Evolutionary conservation across 37 sponge, comb jelly and placozoan genomes (phyloP).

Genomic region (Ephydatia muelleri): DNA sequence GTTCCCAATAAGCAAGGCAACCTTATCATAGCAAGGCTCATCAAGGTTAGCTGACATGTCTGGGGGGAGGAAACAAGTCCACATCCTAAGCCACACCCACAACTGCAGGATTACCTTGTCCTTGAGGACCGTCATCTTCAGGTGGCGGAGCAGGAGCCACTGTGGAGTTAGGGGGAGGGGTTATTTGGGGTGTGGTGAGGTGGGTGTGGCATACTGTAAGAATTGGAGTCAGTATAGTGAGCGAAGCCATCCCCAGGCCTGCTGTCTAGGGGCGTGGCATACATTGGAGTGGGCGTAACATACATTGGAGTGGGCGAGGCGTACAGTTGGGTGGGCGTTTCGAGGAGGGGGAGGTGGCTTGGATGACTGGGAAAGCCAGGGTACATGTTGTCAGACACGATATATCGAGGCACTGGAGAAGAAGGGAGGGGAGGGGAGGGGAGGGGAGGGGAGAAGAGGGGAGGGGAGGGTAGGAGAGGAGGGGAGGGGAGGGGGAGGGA

Average conservation of each 20-base stretch:
- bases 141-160: not conserved
- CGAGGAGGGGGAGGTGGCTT: not conserved
- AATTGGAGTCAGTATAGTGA: not conserved
- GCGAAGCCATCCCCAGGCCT: not conserved
- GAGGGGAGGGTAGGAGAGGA: not conserved
- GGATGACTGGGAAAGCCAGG: not conserved
- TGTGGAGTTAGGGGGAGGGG: too few species aligned
- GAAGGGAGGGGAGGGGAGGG: not conserved
- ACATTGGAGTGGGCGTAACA: not conserved
- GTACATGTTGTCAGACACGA: not conserved
- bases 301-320: not conserved
- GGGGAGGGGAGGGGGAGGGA: not conserved
- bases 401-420: not conserved
- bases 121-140: not conserved
- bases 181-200: not conserved
- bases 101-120: not conserved
- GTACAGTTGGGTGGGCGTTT: not conserved
- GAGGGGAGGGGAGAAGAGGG: conserved; percentile 2
- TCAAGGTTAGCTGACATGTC: conserved; percentile 30
- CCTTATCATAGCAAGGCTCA: conserved; percentile 83
- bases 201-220: not conserved
- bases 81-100: too few species aligned
- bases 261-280: not conserved
- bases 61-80: not conserved
- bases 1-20: conserved; percentile 97